Conservation (phyloP, 1,140 invertebrate species). For the Drosophila persimilis region DNA sequence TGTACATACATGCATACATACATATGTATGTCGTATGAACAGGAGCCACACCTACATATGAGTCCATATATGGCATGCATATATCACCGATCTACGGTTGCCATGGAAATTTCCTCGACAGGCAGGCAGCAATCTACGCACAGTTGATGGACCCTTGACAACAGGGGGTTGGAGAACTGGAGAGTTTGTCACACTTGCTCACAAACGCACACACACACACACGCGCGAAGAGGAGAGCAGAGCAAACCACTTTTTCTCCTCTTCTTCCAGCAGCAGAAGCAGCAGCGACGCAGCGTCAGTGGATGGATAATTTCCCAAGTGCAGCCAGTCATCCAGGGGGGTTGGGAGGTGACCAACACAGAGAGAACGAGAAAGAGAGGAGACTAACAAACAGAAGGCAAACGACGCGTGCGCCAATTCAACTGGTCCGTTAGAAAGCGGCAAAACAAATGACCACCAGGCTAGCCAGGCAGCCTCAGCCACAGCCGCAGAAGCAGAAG, state of each 20-base stretch:
- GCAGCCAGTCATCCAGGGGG: constrained; percentile 8
- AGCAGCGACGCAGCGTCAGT: constrained; percentile 6
- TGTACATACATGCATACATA: not conserved
- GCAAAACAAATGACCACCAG: constrained; percentile 76
- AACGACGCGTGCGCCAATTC: constrained; percentile 73
- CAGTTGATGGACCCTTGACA: too few species aligned
- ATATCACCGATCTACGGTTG: too few species aligned
- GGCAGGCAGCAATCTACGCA: too few species aligned
- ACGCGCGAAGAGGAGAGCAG: not conserved
- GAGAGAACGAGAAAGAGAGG: constrained; percentile 11
- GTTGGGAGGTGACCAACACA: not conserved
- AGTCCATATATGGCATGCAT: too few species aligned
- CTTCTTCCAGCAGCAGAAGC: constrained; percentile 3
- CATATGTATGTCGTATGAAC: not conserved
- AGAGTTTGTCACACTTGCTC: constrained; percentile 5
- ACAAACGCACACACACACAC: not conserved
- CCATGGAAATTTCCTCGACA: too few species aligned
- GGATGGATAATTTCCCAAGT: constrained; percentile 25
- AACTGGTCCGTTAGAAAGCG: constrained; percentile 79
- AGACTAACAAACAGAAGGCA: constrained; percentile 17
- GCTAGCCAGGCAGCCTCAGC: constrained; percentile 15
- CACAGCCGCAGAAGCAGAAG: constrained; percentile 4
- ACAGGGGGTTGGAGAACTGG: constrained; percentile 2
- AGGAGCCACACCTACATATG: constrained; percentile 23
- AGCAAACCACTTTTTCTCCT: constrained; percentile 23